Evolutionary conservation across 2,888 invertebrate species (phyloP).

Genomic region (Lycocerus yunnanus): DNA sequence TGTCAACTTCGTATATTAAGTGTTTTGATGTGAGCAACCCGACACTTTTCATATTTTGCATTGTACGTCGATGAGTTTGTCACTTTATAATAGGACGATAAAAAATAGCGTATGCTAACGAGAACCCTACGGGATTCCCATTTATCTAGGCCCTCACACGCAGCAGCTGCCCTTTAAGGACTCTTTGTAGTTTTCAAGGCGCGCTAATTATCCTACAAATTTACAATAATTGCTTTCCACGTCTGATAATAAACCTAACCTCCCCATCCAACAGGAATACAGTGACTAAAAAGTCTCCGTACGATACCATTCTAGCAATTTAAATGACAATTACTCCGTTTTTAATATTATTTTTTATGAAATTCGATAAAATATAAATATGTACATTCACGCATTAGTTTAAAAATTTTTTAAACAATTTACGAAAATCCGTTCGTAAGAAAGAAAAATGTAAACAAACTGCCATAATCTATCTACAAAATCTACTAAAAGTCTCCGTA

Average conservation of each 20-base stretch:
- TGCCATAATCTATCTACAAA: too few relatives aligned
- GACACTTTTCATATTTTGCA: conserved; percentile 33
- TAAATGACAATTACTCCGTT: too few relatives aligned
- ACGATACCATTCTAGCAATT: too few relatives aligned
- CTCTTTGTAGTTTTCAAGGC: conserved; percentile 15
- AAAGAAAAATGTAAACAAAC: too few relatives aligned
- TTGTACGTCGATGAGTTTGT: conserved; percentile 27
- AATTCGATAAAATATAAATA: too few relatives aligned
- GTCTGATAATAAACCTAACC: background rate
- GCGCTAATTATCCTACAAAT: conserved; percentile 25
- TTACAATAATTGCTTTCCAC: conserved; percentile 9
- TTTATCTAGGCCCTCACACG: conserved; percentile 12
- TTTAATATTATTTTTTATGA: too few relatives aligned
- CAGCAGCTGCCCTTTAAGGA: conserved; percentile 25
- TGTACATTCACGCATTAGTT: too few relatives aligned
- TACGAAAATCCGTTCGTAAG: too few relatives aligned
- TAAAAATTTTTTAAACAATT: too few relatives aligned
- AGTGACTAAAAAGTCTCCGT: too few relatives aligned
- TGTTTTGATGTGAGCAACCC: conserved; percentile 39
- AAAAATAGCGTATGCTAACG: conserved; percentile 33
- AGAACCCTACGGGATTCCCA: conserved; percentile 21
- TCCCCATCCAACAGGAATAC: background rate
- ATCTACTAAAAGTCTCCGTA: too few relatives aligned
- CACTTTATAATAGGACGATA: conserved; percentile 26
- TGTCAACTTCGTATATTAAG: conserved; percentile 28